Evolutionary conservation across 2,888 invertebrate genomes (phyloP).

Genomic region (Coenonympha glycerion): DNA sequence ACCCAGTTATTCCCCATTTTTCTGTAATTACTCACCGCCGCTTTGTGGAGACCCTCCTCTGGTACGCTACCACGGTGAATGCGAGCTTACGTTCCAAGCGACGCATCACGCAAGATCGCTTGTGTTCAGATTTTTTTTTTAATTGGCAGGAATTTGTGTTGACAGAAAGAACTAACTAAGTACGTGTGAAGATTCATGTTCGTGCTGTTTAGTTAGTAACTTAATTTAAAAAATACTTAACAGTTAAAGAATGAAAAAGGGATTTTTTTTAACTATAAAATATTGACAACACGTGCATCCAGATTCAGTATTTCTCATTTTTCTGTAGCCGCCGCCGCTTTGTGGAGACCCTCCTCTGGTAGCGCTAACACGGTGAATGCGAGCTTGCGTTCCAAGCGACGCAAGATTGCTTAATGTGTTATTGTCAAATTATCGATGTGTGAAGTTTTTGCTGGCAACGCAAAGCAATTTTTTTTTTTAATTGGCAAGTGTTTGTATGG

Average conservation of each 20-base stretch:
- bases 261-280: no score
- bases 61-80: conserved; percentile 26
- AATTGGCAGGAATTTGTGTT: no score
- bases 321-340: conserved; percentile 69
- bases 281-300: conserved; percentile 51
- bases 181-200: no score
- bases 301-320: conserved; percentile 71
- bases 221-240: no score
- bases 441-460: neutral
- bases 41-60: conserved; percentile 58
- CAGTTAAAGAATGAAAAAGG: no score
- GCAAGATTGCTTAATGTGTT: no score
- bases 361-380: conserved; percentile 26
- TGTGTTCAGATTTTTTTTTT: no score
- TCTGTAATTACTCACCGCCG: conserved; percentile 70
- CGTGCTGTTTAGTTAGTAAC: no score
- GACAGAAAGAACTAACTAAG: no score
- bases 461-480: no score
- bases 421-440: conserved; percentile 12
- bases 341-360: conserved; percentile 51
- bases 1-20: conserved; percentile 70
- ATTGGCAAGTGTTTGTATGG: no score
- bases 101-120: no score
- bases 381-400: conserved; percentile 15
- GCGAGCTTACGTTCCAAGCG: conserved; percentile 14